Base-by-base conservation (phyloP, 1,140 invertebrate species). In the Drosophila azteca region DNA sequence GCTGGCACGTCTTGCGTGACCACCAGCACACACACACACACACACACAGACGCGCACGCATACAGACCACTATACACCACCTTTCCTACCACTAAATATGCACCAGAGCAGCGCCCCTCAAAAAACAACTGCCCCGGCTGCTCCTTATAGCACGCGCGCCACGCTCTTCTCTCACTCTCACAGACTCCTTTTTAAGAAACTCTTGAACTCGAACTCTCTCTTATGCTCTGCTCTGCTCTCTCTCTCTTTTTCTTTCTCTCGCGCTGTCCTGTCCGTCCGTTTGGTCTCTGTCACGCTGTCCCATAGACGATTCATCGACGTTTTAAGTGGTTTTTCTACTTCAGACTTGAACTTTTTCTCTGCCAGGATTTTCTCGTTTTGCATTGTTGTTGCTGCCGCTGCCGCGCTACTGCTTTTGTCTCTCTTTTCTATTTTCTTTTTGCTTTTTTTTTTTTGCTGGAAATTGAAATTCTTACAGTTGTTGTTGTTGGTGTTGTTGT, bases 241-340 rank as follows among this genome's bases (percentile, higher is more conserved):
- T 35, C 35, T 49, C 17, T 20, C 17, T 20, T 1, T 29, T 20
- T 60, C 48, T 67, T 39, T 60, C 11, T 53, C 29, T 76, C 48
- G 44, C 24, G 4, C 24, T 26, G 15, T 43, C 11, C 43, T 20
- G 39, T 43, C 15, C 17, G 41, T 62, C 20, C 26, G 9, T 51
- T 52, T 17, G 35, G 35, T 13, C 69, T 60, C 29, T 78, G 63
- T 72, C 61, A 43, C 57, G 61, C 61, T 48, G 71, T 62, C 62
- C 58, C 73, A 58, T 69, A 63, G 62, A 52, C 78, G 67, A 81
- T 69, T 87, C 78, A 87, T 87, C 82, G 83, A 82, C 66, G 80
- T 84, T 79, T 89, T 88, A 88, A 88, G 84, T 88, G 84, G 84
- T 88, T 88, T 88, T 88, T 88, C 84, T 79, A 89, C 84, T 88